Base-by-base conservation (phyloP, 1,140 invertebrate genomes). In the Ceratosolen solmsi region DNA sequence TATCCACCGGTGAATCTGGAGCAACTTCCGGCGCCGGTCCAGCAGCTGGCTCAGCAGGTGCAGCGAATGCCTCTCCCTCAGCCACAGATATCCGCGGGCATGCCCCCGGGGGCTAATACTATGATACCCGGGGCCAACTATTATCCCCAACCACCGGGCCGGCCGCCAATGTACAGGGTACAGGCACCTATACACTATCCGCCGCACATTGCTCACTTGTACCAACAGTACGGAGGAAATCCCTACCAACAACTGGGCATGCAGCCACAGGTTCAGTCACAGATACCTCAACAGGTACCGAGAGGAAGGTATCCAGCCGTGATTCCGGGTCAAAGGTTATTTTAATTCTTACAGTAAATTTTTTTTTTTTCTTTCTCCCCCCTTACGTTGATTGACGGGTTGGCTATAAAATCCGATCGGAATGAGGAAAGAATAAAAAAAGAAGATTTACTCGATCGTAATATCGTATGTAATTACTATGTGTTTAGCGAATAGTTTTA, bases 11-110 rank as follows among this genome's bases (percentile, higher is more conserved):
- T 90, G 17, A 91, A 89, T 84, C 88, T 91, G 25, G 90, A 92
- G 22, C 90, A 92, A 79, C 79, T 92, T 54, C 89, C 91, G n/a
- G 90, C 90, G n/a, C 91, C 91, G 0, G 91, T 92, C 5, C 91
- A 92, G 77, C 92, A 93, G 80, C 82, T 92, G n/a, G 91, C 90
- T 2, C 92, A 92, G 78, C 92, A 92, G 83, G 92, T 92, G 11
- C 92, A 92, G 78, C 88, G 91, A 68, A 90, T 92, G 89, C 91
- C 91, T 36, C 83, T 91, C 81, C 91, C 91, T 2, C 91, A 90
- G 80, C 74, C 88, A 25, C 89, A 92, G 80, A 87, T 90, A 84
- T 78, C 87, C n/a, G 85, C 85, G 27, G 76, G 76, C 76, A 83
- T 91, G 85, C 89, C 90, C 22, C 89, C 90, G 27, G 89, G 89